phyloP scores from a whole-genome alignment of 2,797 vertebrate genomes.

The Trachops cirrhosus region DNA sequence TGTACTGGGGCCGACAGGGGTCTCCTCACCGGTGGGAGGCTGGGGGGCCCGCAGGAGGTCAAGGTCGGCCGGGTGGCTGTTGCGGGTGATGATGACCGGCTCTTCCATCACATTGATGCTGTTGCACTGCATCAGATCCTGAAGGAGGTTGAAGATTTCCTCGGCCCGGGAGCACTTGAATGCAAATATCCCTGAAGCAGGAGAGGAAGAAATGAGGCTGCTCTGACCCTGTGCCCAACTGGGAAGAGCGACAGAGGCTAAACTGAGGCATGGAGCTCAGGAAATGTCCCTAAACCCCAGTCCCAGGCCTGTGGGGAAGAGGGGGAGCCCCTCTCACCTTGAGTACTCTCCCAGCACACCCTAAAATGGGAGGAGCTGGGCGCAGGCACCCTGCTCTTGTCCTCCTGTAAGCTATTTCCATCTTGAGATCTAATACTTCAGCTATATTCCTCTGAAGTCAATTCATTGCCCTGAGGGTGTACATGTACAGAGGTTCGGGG shows the following conservation, averaged over 20 bases:
- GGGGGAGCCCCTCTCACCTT: background rate
- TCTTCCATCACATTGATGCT: constrained; percentile 98
- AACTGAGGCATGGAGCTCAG: background rate
- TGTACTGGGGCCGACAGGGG: accelerated
- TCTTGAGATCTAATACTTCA: background rate
- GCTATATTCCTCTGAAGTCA: background rate
- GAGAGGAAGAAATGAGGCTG: background rate
- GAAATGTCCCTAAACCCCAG: background rate
- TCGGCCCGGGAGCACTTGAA: constrained; percentile 98
- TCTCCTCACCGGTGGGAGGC: constrained; percentile 89
- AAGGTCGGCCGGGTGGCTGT: constrained; percentile 89
- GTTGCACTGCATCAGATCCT: constrained; percentile 99
- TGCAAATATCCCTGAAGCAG: constrained; percentile 94
- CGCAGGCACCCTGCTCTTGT: background rate
- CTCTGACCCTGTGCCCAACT: too few relatives aligned
- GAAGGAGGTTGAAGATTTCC: constrained; percentile 98
- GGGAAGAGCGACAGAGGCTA: background rate
- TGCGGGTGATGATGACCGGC: constrained; percentile 92
- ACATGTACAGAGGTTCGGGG: background rate
- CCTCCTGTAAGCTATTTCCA: background rate
- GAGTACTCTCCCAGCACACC: background rate
- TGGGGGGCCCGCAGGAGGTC: constrained; percentile 90
- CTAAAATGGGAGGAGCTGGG: background rate
- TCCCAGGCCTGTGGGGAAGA: background rate
- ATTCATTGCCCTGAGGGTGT: background rate